Evolutionary conservation across 2,888 invertebrate species (phyloP), one percentile per base, ranked within the genome.

Genomic region (Falcaria lacertinaria): DNA sequence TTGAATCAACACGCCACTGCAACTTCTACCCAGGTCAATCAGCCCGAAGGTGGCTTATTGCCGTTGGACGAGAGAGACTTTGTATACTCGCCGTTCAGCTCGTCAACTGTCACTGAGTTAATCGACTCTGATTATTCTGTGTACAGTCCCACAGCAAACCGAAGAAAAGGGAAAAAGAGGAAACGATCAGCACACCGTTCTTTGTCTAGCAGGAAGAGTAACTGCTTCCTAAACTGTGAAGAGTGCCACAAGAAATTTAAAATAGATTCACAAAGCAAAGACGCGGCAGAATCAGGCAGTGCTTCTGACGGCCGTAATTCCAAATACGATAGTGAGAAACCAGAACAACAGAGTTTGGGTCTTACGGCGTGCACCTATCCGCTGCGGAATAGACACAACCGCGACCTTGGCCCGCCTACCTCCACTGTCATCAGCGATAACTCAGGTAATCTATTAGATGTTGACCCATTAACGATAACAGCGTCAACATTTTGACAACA

Each of bases 21-120:
- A 35, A 62, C 74, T 50, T 60, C 75, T 38, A 54, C 74, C 32
- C 75, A 71, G 45, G 56, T 62, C 44, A 79, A 69, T 57, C 74
- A 73, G 56, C 55, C 72, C n/a, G 87, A 86, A 61, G 80, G 87
- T 54, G 89, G 89, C 42, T 68, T 90, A 43, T 70, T 88, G 47
- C 90, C 90, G 11, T 69, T 90, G 42, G 89, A 90, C 77, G 89
- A 89, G 50, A 82, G 89, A 61, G 90, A 90, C 56, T 90, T 76
- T 55, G 89, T 86, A 14, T 88, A 88, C 65, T 89, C 89, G 15
- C 90, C 89, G 45, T 89, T 85, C 63, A 89, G 90, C 59, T 86
- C 89, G 41, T 88, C 89, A 34, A 87, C 89, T 44, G 83, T 85
- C 55, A 88, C 87, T 47, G 89, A 90, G 50, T 67, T 87, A 59